Evolutionary conservation across 2,888 invertebrate species (phyloP), one percentile per base, ranked within the genome.

Genomic region (Nomada lathburiana): DNA sequence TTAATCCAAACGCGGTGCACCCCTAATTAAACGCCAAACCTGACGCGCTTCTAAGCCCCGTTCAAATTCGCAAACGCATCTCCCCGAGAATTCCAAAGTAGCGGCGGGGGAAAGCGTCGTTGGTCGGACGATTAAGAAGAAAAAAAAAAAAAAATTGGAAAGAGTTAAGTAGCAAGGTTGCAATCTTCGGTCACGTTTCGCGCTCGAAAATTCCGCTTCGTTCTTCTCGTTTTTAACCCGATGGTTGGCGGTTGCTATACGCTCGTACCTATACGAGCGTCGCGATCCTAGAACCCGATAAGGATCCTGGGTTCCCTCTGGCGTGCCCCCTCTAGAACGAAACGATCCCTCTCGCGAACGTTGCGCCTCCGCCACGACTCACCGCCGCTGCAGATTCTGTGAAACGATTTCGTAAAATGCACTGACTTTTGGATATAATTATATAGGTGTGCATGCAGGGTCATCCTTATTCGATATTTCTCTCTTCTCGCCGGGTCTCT

Each of bases 261-360:
- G 90, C 26, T 26, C 26, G 26, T 26, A 2, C 26, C 26, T 26
- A 26, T 90, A 91, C 92, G 89, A 91, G 91, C 86, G 86, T 88
- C 85, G 87, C 90, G 92, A 92, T 91, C 84, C 90, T 90, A 89
- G 87, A 87, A 89, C 90, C 90, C 91, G 92, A 92, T 91, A 91
- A 91, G 86, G 84, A 70, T 73, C 82, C 83, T 86, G 79, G 76
- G 69, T 70, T 71, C 84, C 76, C 83, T 77, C 77, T 67, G 18
- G 10, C 57, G 9, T 57, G 57, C 76, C 75, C 78, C 76, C 55
- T 84, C 86, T 67, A 62, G 68, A 82, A 13, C 71, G 57, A 63
- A 85, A 79, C 80, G 81, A 85, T 83, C 84, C 89, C 89, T 87
- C 88, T 86, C 88, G 88, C 80, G 82, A 68, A 80, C 78, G 68